Conservation (phyloP, 1,140 invertebrate species). For the Hestina assimilis region DNA sequence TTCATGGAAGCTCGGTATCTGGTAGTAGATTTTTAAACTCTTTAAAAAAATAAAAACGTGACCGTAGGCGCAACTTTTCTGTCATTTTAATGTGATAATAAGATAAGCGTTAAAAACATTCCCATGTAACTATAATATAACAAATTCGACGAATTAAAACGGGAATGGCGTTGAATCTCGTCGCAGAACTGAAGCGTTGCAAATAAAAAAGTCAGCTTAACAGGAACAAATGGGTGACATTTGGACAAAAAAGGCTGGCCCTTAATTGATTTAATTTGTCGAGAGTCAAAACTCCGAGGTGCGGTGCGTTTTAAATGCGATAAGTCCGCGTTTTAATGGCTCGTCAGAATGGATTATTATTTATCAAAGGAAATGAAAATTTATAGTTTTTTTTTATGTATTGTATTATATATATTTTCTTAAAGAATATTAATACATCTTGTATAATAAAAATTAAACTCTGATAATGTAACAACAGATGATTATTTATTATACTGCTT, state of each 20-base stretch:
- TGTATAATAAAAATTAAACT: no score
- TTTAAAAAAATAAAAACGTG: not conserved
- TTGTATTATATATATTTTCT: no score
- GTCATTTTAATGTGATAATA: no score
- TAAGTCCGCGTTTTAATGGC: constrained; percentile 17
- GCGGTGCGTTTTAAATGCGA: constrained; percentile 20
- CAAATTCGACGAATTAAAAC: constrained; percentile 41
- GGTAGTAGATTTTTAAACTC: not conserved
- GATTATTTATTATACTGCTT: no score
- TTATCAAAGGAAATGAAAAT: not conserved
- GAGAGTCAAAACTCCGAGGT: constrained; percentile 54
- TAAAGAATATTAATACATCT: no score
- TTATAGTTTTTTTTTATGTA: no score
- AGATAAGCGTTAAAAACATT: constrained; percentile 29
- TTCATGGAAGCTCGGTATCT: no score
- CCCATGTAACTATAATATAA: constrained; percentile 26
- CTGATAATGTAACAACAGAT: no score
- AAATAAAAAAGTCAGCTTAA: constrained; percentile 59
- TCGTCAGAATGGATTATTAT: not conserved
- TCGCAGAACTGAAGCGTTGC: constrained; percentile 33
- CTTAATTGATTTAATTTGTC: constrained; percentile 75
- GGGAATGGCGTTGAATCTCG: constrained; percentile 33
- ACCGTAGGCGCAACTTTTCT: no score
- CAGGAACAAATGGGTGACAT: constrained; percentile 59
- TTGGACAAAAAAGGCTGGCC: constrained; percentile 52